Conservation (phyloP, 2,888 invertebrate species). For the Sisyra nigra region DNA sequence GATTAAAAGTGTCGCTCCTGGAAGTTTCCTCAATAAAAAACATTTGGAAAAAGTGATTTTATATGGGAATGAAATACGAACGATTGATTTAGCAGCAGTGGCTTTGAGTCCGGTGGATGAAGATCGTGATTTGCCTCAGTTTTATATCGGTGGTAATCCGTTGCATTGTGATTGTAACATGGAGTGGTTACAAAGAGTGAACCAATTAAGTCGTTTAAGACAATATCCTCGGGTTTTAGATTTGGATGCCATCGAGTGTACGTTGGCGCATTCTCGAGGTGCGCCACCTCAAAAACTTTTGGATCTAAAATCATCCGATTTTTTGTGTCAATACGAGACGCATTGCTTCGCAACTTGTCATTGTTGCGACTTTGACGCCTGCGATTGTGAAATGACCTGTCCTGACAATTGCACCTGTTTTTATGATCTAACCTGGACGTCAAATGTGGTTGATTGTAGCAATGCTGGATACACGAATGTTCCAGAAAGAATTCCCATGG, state of each 20-base stretch:
- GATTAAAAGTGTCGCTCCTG: conserved; percentile 50
- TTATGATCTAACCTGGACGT: conserved; percentile 73
- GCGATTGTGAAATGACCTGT: conserved; percentile 85
- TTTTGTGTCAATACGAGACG: conserved; percentile 64
- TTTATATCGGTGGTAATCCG: conserved; percentile 69
- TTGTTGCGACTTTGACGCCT: conserved; percentile 81
- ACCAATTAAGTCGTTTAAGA: conserved; percentile 52
- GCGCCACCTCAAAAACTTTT: conserved; percentile 47
- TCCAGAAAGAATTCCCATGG: conserved; percentile 72
- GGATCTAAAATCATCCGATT: conserved; percentile 55
- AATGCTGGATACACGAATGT: conserved; percentile 56
- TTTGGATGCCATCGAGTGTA: conserved; percentile 61
- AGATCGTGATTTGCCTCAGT: conserved; percentile 55
- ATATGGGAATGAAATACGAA: conserved; percentile 55
- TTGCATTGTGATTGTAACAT: conserved; percentile 74
- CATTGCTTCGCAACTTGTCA: conserved; percentile 77
- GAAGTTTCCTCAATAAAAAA: conserved; percentile 52
- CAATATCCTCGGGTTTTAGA: conserved; percentile 68
- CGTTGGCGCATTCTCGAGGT: conserved; percentile 47
- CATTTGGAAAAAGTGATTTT: conserved; percentile 61
- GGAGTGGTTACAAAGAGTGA: conserved; percentile 72
- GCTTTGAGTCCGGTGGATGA: conserved; percentile 46
- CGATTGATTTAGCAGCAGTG: conserved; percentile 54
- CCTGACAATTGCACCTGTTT: conserved; percentile 74
- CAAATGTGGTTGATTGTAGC: conserved; percentile 73